Percentiles rank a stretch among this genome's conserved stretches.
phyloP scores from a whole-genome alignment of 1,140 invertebrate genomes.

The Bombus confusus region DNA sequence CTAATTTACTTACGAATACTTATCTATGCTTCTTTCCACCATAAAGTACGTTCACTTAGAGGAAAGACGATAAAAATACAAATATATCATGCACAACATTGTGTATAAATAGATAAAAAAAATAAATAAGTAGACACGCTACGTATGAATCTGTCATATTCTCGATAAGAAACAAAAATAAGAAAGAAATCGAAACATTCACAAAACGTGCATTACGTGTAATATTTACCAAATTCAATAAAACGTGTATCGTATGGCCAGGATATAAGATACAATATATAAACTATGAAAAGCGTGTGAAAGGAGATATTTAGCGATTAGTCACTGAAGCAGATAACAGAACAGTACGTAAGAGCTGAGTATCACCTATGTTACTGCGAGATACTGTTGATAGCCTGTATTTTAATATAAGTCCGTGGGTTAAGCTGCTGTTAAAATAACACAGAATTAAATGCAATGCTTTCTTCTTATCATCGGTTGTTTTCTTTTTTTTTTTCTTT shows the following conservation, averaged over 20 bases:
- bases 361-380: conserved; percentile 81
- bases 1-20: conserved; percentile 65
- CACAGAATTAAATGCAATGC: conserved; percentile 71
- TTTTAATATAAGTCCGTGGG: conserved; percentile 77
- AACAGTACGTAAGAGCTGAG: conserved; percentile 68
- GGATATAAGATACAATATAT: conserved; percentile 13
- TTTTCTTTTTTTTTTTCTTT: not conserved
- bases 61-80: conserved; percentile 28
- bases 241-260: conserved; percentile 21
- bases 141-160: not conserved
- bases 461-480: conserved; percentile 22
- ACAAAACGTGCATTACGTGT: conserved; percentile 46
- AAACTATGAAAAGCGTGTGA: conserved; percentile 34
- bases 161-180: not conserved
- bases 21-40: conserved; percentile 50
- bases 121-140: not conserved
- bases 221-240: conserved; percentile 31
- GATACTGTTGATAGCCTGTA: conserved; percentile 76
- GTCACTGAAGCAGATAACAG: conserved; percentile 46
- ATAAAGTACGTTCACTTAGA: conserved; percentile 53
- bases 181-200: conserved; percentile 11
- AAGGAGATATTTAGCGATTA: conserved; percentile 42
- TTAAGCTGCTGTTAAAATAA: conserved; percentile 81
- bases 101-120: not conserved
- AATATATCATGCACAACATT: conserved; percentile 46